A percentile compares a stretch with the other conserved stretches of the same genome.
Evolutionary conservation across 2,113 vertebrate species (phyloP).

Genomic region (Cervus canadensis): DNA sequence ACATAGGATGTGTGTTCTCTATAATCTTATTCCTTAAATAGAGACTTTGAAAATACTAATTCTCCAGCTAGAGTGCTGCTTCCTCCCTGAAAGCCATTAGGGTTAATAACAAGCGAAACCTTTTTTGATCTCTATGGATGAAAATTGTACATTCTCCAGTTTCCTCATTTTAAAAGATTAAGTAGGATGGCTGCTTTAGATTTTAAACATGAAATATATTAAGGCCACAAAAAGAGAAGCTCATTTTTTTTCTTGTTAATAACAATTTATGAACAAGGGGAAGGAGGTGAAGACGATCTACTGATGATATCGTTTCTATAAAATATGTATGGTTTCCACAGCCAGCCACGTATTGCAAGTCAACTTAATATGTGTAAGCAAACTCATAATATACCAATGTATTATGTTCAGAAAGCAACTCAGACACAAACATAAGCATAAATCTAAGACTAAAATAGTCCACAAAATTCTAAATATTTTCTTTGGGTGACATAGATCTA

Average conservation of each 20-base stretch:
- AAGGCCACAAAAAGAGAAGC: constrained; percentile 45
- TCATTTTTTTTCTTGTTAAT: constrained; percentile 52
- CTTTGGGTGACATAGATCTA: constrained; percentile 76
- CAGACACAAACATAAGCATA: constrained; percentile 57
- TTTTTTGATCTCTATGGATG: constrained; percentile 62
- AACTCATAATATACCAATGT: constrained; percentile 37
- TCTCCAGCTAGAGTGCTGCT: constrained; percentile 31
- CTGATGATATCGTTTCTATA: constrained; percentile 63
- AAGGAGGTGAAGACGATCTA: constrained; percentile 47
- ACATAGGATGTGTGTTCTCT: background rate
- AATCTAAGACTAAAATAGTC: constrained; percentile 68
- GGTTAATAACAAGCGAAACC: constrained; percentile 70
- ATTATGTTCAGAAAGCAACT: constrained; percentile 48
- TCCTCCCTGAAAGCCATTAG: constrained; percentile 59
- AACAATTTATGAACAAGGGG: constrained; percentile 51
- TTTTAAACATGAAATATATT: constrained; percentile 73
- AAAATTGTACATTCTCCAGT: constrained; percentile 62
- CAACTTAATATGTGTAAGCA: constrained; percentile 60
- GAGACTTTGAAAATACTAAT: constrained; percentile 59
- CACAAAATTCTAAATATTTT: constrained; percentile 78
- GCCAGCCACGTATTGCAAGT: constrained; percentile 44
- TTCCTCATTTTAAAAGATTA: constrained; percentile 49
- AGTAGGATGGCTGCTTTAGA: constrained; percentile 53
- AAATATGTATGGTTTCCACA: constrained; percentile 73
- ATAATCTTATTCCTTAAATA: constrained; percentile 31